Base-by-base conservation (phyloP, 1,140 invertebrate genomes). In the Drosophila obscura region DNA sequence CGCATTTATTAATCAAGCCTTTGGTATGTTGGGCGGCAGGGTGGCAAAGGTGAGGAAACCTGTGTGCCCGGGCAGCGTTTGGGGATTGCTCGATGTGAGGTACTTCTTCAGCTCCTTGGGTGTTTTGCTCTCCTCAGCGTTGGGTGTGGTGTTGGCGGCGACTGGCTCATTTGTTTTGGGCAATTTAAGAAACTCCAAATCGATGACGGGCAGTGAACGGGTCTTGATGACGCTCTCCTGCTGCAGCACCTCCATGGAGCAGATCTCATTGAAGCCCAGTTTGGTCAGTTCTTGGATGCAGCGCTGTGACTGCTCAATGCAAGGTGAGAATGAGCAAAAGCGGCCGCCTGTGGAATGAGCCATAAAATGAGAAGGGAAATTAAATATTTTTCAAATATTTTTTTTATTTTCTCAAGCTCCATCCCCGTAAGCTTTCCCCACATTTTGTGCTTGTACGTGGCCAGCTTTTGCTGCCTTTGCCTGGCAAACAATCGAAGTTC, bases 291-390 rank as follows among this genome's bases (percentile, higher is more conserved):
- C 94, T 50, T 94, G 82, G 92, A 96, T 97, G 5, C 96, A 97
- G 76, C 95, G 94, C 92, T 99, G 97, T 1, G 99, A 98, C 94
- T 99, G 98, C 93, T 99, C 98, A 73, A 99, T 98, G 91, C 98
- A 99, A 0, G 98, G 98, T 2, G 98, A 99, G 93, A 99, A 99
- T 0, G 97, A 98, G 92, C 98, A 98, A 51, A 99, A 94, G 77
- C 98, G 94, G 22, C 98, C 97, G 89, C 98, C 98, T 96, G 91
- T 60, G 93, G 22, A 24, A 24, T 24, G 22, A 0, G 0, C 22
- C 2, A 24, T 24, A 0, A 24, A 93, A 52, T n/a, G 28, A n/a
- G 6, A 44, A 9, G 2, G 9, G 5, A 52, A 71, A 44, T 74
- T 35, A 22, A 35, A 26, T 13, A 49, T 24, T 9, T 49, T 5